Percentiles rank a stretch among this genome's conserved stretches.
Evolutionary conservation across 2,797 vertebrate genomes (phyloP).

Genomic region (Denticeps clupeoides): DNA sequence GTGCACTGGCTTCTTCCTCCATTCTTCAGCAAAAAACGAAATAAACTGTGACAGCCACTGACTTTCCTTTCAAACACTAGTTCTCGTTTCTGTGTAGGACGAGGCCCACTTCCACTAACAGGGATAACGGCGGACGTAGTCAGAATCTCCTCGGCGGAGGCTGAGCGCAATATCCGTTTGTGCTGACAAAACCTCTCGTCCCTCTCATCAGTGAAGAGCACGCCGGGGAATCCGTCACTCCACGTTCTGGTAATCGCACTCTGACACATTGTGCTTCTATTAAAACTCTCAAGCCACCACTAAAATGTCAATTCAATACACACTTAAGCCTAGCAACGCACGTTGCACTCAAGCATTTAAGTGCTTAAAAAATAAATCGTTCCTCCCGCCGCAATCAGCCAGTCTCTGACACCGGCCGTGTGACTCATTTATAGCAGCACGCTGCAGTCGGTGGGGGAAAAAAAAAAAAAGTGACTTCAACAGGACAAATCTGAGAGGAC

Average conservation of each 20-base stretch:
- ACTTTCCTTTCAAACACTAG: too few species aligned
- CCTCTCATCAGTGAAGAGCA: conserved; percentile 32
- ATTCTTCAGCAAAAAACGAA: too few species aligned
- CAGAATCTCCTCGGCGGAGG: too few species aligned
- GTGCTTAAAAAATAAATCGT: too few species aligned
- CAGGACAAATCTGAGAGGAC: conserved; percentile 32
- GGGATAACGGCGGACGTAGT: too few species aligned
- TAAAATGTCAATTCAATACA: conserved; percentile 48
- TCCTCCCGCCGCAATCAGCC: too few species aligned
- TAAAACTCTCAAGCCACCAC: conserved; percentile 34
- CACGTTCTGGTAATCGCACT: conserved; percentile 33
- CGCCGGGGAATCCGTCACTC: conserved; percentile 34
- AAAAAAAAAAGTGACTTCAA: conserved; percentile 26
- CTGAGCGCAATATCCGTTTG: conserved; percentile 48
- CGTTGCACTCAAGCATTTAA: too few species aligned
- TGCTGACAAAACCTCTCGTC: conserved; percentile 52
- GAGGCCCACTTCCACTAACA: too few species aligned
- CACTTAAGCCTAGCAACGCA: conserved; percentile 40
- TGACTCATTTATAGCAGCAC: not conserved
- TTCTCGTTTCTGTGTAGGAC: too few species aligned
- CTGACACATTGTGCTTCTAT: conserved; percentile 23
- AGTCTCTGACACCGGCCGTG: not conserved
- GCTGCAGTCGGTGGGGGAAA: too few species aligned
- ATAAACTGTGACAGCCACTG: too few species aligned
- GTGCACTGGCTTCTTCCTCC: too few species aligned